These are phyloP conservation scores for Lypha dubia DNA, from an alignment of 2,888 invertebrate species.

Conservation along the genomic window DNA sequence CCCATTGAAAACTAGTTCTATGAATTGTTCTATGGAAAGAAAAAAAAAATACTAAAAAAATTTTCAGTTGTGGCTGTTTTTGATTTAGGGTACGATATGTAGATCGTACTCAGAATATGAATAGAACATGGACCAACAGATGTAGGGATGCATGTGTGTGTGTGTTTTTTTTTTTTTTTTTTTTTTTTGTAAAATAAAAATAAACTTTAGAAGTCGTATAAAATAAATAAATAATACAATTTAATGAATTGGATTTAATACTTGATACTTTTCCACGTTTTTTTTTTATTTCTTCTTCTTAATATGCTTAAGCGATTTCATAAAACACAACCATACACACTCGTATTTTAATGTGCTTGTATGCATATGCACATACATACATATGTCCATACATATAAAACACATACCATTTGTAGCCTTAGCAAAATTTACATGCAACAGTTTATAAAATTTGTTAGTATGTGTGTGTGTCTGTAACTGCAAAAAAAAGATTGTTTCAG, in stretches of 20 bases:
- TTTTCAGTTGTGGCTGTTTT: too few relatives aligned
- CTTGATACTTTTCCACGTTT: neutral
- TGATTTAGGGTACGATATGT: too few relatives aligned
- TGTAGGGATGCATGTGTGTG: constrained; percentile 3
- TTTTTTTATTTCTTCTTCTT: constrained; percentile 12
- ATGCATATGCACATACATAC: too few relatives aligned
- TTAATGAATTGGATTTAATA: constrained; percentile 39
- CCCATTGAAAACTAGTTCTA: too few relatives aligned
- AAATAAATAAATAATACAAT: constrained; percentile 38
- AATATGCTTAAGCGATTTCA: neutral
- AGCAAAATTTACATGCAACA: neutral
- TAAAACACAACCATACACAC: neutral
- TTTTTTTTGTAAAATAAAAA: constrained; percentile 47
- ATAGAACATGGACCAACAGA: neutral
- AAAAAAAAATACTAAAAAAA: too few relatives aligned
- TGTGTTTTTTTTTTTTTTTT: too few relatives aligned
- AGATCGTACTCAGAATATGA: neutral
- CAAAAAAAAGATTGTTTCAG: neutral
- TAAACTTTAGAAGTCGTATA: constrained; percentile 44
- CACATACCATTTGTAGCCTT: neutral
- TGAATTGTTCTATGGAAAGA: too few relatives aligned
- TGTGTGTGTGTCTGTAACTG: neutral
- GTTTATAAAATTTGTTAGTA: neutral
- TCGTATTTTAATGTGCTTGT: too few relatives aligned
- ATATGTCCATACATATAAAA: too few relatives aligned